Conservation (phyloP, 2,888 invertebrate species). For the Aricia artaxerxes region DNA sequence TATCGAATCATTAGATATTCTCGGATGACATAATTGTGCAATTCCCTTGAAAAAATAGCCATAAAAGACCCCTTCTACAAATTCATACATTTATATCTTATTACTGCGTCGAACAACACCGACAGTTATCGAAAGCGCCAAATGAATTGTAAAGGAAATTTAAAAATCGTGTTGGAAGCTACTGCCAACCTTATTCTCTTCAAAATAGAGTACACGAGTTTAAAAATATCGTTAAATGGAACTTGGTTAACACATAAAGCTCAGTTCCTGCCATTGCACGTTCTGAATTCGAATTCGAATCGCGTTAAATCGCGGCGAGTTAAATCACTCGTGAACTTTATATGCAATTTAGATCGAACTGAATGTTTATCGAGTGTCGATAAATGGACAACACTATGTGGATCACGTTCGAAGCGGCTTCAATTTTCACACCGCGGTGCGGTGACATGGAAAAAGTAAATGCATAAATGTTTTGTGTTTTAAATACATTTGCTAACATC, state of each 20-base stretch:
- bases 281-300: constrained; percentile 66
- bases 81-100: constrained; percentile 67
- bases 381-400: constrained; percentile 58
- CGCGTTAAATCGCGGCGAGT: constrained; percentile 63
- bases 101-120: constrained; percentile 55
- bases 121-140: constrained; percentile 68
- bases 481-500: neutral
- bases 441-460: constrained; percentile 48
- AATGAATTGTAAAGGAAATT: constrained; percentile 59
- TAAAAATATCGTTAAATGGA: constrained; percentile 40
- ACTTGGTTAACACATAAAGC: constrained; percentile 58
- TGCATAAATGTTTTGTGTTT: constrained; percentile 14
- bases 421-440: constrained; percentile 58
- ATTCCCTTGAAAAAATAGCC: constrained; percentile 61
- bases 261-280: constrained; percentile 63
- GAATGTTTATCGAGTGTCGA: constrained; percentile 65
- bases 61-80: constrained; percentile 61
- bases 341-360: constrained; percentile 66
- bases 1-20: constrained; percentile 34
- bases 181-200: constrained; percentile 28
- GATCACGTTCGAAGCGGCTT: constrained; percentile 62
- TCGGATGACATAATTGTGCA: constrained; percentile 48
- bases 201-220: constrained; percentile 30
- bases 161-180: neutral
- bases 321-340: constrained; percentile 68